Base-by-base conservation (phyloP, 2,888 invertebrate genomes). In the Protodeltote pygarga region DNA sequence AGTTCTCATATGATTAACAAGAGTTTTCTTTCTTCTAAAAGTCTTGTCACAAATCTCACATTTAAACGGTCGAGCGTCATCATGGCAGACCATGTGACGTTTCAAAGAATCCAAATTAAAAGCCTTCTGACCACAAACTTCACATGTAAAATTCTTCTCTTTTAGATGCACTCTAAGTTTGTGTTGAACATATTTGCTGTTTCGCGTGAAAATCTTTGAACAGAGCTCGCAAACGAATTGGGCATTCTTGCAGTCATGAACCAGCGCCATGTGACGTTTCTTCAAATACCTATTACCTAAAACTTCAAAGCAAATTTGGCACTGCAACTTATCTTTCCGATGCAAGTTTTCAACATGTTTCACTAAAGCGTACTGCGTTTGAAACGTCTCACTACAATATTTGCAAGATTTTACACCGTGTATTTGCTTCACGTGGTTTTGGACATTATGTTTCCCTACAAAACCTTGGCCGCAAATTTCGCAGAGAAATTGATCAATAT, bases 161-260 rank as follows among this genome's bases (percentile, higher is more conserved):
- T 57, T 66, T 1, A 66, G 60, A 59, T 82, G 83, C 0, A 71
- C 73, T 1, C 76, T 60, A 0, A 63, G 49, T 1, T 77, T 73
- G 39, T 85, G 85, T 2, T 70, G 47, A 1, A 67, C 45, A 5
- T 65, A 61, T 3, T 69, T 71, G 24, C 41, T 70, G 3, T 70
- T 71, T 3, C 60, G 50, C 0, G 66, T 65, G 8, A 76, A 81
- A 2, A 75, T 63, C 21, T 69, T 73, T 0, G 61, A 45, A 39
- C 89, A 89, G 1, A 77, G 47, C n/a, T 75, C 77, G 35, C 90
- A 92, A 5, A 79, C 77, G 35, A 72, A 48, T 17, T 75, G 65
- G 0, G 25, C 38, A 2, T 35, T 59, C 17, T 71, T 64, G 3
- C 50, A 52, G n/a, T 75, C 60, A 16, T 78, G 77, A 0, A 65